Evolutionary conservation across 1,140 invertebrate species (phyloP), one percentile per base, ranked within the genome.

Genomic region (Drosophila equinoxialis): DNA sequence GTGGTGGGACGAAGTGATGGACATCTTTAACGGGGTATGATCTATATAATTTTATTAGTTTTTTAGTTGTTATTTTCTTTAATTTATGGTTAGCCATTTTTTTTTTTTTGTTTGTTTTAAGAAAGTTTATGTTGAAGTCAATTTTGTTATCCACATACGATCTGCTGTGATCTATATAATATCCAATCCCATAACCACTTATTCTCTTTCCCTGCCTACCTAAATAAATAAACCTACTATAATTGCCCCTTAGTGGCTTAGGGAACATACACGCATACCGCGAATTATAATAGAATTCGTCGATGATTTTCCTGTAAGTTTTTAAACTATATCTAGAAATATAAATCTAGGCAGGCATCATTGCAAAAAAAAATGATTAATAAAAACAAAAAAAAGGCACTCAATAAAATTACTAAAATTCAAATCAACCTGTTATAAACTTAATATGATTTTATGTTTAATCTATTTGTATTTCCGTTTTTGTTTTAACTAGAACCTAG

Each of bases 1-100:
- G 96, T 97, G 96, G 96, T 97, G 96, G 96, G 96, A 97, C 95
- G 96, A 97, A 94, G 96, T 97, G 93, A 96, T 97, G 95, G 96
- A 97, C 94, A 97, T 97, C 94, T 97, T 97, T 95, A 96, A 97
- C 92, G 96, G 95, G 96, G 96, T 97, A 97, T 94, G 95, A 78
- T 77, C 79, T 79, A 65, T 81, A 86, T 79, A 79, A 74, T 79
- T 69, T 79, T 85, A 6, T 93, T 39, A 11, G 37, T 39, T 39
- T 39, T 39, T 91, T 93, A 78, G 55, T 70, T 87, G 93, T 92
- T 90, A 71, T 73, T 84, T 82, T 71, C 77, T 77, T 59, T 54
- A 78, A 14, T 64, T 59, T 71, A 73, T 64, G 68, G 68, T 84
- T 76, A 63, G 61, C 33, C n/a, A 64, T 66, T 26, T 26, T 26